Evolutionary conservation across 64 coral and sea anemone genomes (phyloP), one percentile per base, ranked within the genome.

Genomic region (Pachyseris speciosa): DNA sequence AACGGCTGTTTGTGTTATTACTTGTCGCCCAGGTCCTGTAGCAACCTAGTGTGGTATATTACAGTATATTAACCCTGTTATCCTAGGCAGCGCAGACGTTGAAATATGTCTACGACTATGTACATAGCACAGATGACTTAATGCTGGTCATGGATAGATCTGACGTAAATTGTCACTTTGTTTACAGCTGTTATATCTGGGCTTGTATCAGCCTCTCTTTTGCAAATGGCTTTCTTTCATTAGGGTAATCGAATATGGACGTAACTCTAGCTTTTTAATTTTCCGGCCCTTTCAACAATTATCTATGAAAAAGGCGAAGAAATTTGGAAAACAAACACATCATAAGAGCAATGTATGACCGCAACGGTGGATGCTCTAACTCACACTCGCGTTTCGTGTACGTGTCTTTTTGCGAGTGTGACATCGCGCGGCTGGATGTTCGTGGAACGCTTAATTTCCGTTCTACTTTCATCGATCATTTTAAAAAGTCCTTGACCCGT

Each of bases 251-350:
- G 77, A 60, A 63, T 61, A 53, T 61, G 30, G 20, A 16, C 34
- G 77, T 53, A 26, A 81, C 52, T 81, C 33, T 37, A 81, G 51
- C 77, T 61, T 38, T 74, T 81, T 42, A 61, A 37, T 63, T 61
- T 81, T 59, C 51, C 52, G 77, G 51, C 37, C 28, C 28, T 81
- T 61, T 81, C 52, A 60, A 61, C 33, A 81, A 25, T 61, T 36
- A 80, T 57, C 29, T 63, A 37, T 25, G 32, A 25, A 61, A 61
- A 32, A 61, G 29, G 55, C 34, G 36, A 40, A 80, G 52, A 61
- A 34, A 81, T 81, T 81, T 81, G 60, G 22, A 81, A 61, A 81
- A 81, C 77, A 61, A 81, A 81, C 52, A 74, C 38, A 53, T 58
- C 37, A 81, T n/a, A 61, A 61, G 12, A 16, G 64, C 10, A 32